A percentile compares a stretch with the other conserved stretches of the same genome.
phyloP scores from a whole-genome alignment of 2,797 vertebrate species.

The Halcyon leucocephala region DNA sequence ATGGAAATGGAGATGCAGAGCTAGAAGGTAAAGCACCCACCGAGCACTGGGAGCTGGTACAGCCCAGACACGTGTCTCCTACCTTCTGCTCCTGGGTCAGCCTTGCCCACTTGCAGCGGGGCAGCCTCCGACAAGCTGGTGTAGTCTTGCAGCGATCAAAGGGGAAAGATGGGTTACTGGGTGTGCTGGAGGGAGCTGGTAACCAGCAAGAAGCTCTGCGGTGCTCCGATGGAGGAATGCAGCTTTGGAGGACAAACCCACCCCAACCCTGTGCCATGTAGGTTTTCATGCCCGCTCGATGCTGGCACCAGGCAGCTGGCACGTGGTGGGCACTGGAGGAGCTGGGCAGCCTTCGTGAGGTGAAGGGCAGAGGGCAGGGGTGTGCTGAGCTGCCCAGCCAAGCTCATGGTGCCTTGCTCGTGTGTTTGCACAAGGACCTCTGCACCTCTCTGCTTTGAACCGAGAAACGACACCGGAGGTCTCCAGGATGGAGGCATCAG shows the following conservation, averaged over 20 bases:
- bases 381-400: not conserved
- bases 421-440: not conserved
- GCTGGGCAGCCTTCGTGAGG: not conserved
- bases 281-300: accelerated
- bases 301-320: not conserved
- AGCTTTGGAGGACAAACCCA: not conserved
- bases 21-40: not conserved
- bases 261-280: accelerated
- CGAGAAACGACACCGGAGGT: not conserved
- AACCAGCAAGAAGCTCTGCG: not conserved
- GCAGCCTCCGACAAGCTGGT: conserved; percentile 26
- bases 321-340: accelerated
- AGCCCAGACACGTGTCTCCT: not conserved
- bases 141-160: conserved; percentile 60
- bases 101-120: conserved; percentile 55
- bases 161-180: conserved; percentile 39
- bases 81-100: conserved; percentile 71
- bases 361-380: not conserved
- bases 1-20: not conserved
- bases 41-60: not conserved
- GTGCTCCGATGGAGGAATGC: not conserved
- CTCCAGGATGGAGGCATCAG: not conserved
- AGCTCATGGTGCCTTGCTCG: accelerated
- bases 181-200: not conserved
- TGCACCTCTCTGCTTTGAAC: not conserved